A percentile compares a stretch with the other conserved stretches of the same genome.
Conservation (phyloP, 2,113 vertebrate genomes). For the Pseudolaguvia tuberculata region DNA sequence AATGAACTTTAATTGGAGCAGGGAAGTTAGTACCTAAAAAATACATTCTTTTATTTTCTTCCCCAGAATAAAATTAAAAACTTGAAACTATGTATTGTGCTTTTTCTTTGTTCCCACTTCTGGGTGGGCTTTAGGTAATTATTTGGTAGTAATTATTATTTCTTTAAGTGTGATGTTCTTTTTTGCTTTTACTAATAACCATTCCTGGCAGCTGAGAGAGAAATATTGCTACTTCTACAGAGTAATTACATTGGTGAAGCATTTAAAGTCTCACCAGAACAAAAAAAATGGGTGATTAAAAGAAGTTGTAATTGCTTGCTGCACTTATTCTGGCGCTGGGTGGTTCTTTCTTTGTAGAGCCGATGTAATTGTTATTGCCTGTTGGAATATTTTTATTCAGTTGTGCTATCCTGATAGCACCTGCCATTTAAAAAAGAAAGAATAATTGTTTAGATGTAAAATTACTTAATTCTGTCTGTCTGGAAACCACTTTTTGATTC, state of each 20-base stretch:
- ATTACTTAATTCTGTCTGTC: not conserved
- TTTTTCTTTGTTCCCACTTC: not conserved
- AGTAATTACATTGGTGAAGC: slow-evolving; percentile 28
- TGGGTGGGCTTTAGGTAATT: slow-evolving; percentile 7
- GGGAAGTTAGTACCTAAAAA: slow-evolving; percentile 19
- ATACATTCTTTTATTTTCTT: not conserved
- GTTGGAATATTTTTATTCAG: slow-evolving; percentile 16
- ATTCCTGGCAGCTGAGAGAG: slow-evolving; percentile 26
- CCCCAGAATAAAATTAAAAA: not conserved
- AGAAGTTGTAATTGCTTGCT: slow-evolving; percentile 30
- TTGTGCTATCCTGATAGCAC: not conserved
- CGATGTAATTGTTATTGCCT: slow-evolving; percentile 1
- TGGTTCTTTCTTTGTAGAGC: slow-evolving; percentile 10
- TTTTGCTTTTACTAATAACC: slow-evolving; percentile 37
- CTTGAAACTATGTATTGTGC: not conserved
- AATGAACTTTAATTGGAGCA: slow-evolving; percentile 33
- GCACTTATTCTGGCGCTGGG: not conserved
- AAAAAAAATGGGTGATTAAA: slow-evolving; percentile 13
- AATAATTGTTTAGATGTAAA: slow-evolving; percentile 4
- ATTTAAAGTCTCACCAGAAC: not conserved
- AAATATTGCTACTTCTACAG: slow-evolving; percentile 13
- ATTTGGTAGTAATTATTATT: slow-evolving; percentile 31
- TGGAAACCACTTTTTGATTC: slow-evolving; percentile 8
- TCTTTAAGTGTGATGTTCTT: slow-evolving; percentile 22
- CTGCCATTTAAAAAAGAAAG: not conserved